Evolutionary conservation across 37 sponge, comb jelly and placozoan genomes (phyloP), one percentile per base, ranked within the genome.

Genomic region (Amphimedon queenslandica): DNA sequence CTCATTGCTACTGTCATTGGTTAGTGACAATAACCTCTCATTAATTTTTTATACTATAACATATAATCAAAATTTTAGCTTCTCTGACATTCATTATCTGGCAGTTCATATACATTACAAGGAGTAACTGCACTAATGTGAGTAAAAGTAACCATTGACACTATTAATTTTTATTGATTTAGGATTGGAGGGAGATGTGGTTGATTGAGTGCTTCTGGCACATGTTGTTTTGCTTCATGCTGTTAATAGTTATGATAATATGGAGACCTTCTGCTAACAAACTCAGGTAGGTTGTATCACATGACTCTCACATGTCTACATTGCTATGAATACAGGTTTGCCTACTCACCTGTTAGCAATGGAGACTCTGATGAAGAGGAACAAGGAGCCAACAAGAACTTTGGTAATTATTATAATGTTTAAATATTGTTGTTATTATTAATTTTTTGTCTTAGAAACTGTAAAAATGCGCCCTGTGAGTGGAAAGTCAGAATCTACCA

Each of bases 111-210:
- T 66, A 20, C 2, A 34, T 77, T 40, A 64, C 27, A 6, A 25
- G 27, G 5, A 25, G 5, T 60, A n/a, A n/a, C 8, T 60, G 61
- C 21, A n/a, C 27, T n/a, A 25, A 11, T 6, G 61, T 60, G 28
- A 60, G 61, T 13, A 47, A 47, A 8, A 47, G 13, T 47, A 60
- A 60, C 21, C 23, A 13, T 25, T 60, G 61, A 60, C 53, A 13
- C 53, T 47, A 47, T 47, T 47, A 47, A 8, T 18, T 47, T 13
- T 18, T 47, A 13, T 47, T 42, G 27, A 1, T 63, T 27, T 57
- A 90, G 92, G 92, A 91, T 80, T 86, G 87, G 92, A 31, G 57
- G 55, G 84, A 80, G 65, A 41, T 83, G 72, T 91, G 92, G 92
- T 61, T 91, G 41, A 53, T 64, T 11, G 92, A 87, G 8, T 76